Base-by-base conservation (phyloP, 2,888 invertebrate genomes). In the Deladenus siricidicola region DNA sequence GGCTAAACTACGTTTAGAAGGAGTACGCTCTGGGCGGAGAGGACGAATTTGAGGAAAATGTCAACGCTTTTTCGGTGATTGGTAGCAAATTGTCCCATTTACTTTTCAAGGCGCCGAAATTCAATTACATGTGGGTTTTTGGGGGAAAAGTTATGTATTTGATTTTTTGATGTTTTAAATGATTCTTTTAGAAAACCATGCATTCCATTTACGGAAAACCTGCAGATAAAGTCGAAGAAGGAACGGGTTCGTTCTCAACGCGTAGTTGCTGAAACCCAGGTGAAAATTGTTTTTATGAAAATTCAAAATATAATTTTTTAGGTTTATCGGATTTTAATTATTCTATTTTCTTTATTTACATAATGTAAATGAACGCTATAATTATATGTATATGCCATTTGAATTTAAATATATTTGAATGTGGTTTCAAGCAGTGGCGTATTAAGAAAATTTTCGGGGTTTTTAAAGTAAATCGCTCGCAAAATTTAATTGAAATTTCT, bases 161-260 rank as follows among this genome's bases (percentile, higher is more conserved):
- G 29, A 45, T n/a, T 6, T 49, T 23, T 23, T 23, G 51, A 17
- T 42, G 42, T n/a, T 55, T 2, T 14, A 53, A 52, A 8, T 10
- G 52, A 17, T 17, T 58, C 14, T 42, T 58, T 56, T 19, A 56
- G 59, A 19, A 34, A 51, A 17, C 59, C 59, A 4, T 58, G 59
- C 44, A 48, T 58, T 23, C 43, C 48, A 26, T 30, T 57, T 8
- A 58, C 30, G 24, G 24, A 58, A 21, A 23, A 19, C 14, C 59
- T 43, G 23, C 17, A 44, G 10, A 26, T 47, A 8, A 47, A 26
- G n/a, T 6, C 6, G 10, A 47, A 47, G 47, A 47, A 47, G n/a
- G 47, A 47, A 47, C 6, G 47, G 47, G 10, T 23, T 6, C 47
- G 26, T 8, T 23, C 21, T 6, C 19, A 47, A n/a, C 19, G 26